phyloP scores from a whole-genome alignment of 2,888 invertebrate species.

The Teinopalpus imperialis region DNA sequence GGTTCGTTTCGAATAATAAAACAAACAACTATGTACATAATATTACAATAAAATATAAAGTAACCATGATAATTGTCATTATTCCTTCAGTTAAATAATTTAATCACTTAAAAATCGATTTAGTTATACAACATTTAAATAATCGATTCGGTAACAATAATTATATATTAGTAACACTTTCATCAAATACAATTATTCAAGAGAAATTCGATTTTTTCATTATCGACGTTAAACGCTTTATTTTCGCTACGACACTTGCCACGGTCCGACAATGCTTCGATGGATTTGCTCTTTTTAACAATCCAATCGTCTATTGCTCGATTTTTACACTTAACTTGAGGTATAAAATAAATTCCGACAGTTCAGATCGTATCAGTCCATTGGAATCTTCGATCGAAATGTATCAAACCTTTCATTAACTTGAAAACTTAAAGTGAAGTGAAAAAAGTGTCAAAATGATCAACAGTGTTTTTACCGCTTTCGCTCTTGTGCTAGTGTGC shows the following conservation, averaged over 20 bases:
- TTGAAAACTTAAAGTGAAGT: slow-evolving; percentile 18
- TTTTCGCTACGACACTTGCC: not conserved
- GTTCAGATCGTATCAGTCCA: slow-evolving; percentile 53
- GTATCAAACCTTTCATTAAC: slow-evolving; percentile 34
- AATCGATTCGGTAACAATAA: slow-evolving; percentile 9
- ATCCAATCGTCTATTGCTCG: slow-evolving; percentile 42
- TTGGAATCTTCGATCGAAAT: slow-evolving; percentile 51
- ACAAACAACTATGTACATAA: too few species aligned
- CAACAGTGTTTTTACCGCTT: slow-evolving; percentile 42
- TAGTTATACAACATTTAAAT: slow-evolving; percentile 6
- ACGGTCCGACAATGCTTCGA: slow-evolving; percentile 48
- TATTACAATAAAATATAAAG: too few species aligned
- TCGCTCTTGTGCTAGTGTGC: slow-evolving; percentile 48
- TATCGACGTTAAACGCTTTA: slow-evolving; percentile 30
- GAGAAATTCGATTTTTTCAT: slow-evolving; percentile 45
- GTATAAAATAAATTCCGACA: slow-evolving; percentile 68
- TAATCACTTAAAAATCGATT: not conserved
- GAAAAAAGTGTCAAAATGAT: slow-evolving; percentile 54
- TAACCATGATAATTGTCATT: not conserved
- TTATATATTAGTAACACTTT: slow-evolving; percentile 20
- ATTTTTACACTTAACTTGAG: slow-evolving; percentile 49
- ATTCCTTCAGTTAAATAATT: not conserved
- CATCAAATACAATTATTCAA: slow-evolving; percentile 23
- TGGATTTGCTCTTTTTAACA: slow-evolving; percentile 53
- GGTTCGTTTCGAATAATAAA: too few species aligned